A percentile compares a stretch with the other conserved stretches of the same genome.
Conservation (phyloP, 2,113 vertebrate genomes). For the Eretmochelys imbricata region DNA sequence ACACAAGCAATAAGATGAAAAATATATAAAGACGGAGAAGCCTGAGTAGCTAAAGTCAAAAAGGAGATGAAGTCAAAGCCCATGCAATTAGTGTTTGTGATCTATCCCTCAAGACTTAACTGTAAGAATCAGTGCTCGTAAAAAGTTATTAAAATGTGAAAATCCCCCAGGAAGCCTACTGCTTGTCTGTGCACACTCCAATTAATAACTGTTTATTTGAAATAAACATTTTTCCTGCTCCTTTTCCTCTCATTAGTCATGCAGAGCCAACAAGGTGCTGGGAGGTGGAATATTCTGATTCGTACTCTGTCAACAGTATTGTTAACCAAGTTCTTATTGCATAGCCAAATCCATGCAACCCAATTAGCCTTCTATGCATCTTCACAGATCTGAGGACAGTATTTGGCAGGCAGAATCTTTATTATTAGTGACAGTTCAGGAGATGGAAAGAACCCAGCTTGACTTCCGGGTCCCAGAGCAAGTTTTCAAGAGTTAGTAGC, state of each 20-base stretch:
- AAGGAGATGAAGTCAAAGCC: neutral
- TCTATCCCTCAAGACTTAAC: neutral
- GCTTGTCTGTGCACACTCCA: neutral
- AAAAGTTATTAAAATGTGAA: neutral
- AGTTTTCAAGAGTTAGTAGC: neutral
- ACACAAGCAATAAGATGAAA: neutral
- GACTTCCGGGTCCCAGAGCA: neutral
- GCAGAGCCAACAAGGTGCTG: neutral
- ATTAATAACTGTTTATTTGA: neutral
- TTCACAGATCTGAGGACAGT: neutral
- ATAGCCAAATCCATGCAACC: neutral
- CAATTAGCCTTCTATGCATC: neutral
- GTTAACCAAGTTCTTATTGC: neutral
- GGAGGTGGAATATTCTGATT: neutral
- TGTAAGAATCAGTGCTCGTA: neutral
- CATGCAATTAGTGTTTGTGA: neutral
- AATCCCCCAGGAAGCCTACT: neutral
- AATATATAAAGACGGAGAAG: neutral
- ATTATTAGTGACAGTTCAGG: neutral
- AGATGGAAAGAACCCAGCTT: neutral
- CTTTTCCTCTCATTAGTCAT: neutral
- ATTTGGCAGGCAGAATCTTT: slow-evolving; percentile 4
- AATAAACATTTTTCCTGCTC: neutral
- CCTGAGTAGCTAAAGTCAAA: neutral
- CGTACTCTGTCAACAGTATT: neutral